These are phyloP conservation scores for Coccyzus lansbergi DNA, from an alignment of 2,797 vertebrate genomes.

Conservation along the genomic window DNA sequence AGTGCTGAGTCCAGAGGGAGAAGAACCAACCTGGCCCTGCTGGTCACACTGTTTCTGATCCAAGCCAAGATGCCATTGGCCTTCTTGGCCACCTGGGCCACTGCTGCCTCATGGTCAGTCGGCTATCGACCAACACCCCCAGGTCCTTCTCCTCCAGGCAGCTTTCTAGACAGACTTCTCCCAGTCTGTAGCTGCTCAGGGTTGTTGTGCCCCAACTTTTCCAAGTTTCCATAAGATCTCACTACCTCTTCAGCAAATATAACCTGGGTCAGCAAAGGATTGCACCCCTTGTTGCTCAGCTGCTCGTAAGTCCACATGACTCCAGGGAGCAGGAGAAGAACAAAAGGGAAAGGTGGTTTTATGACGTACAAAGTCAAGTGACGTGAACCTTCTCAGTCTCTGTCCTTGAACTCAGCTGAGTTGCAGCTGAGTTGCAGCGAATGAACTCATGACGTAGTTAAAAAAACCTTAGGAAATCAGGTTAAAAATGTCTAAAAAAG, in stretches of 20 bases:
- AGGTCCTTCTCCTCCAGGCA: too few relatives aligned
- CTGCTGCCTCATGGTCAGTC: too few relatives aligned
- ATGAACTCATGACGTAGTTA: not conserved
- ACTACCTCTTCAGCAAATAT: not conserved
- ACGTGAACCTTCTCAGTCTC: not conserved
- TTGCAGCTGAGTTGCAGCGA: not conserved
- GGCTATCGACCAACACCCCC: too few relatives aligned
- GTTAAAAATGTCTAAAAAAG: not conserved
- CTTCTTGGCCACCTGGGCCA: too few relatives aligned
- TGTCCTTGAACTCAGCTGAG: not conserved
- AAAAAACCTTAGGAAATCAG: not conserved
- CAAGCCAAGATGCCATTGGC: too few relatives aligned
- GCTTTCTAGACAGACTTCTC: too few relatives aligned
- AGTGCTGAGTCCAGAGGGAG: too few relatives aligned
- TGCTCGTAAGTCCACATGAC: not conserved
- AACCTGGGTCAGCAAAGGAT: not conserved
- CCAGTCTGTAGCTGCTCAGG: too few relatives aligned
- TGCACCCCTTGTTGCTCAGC: not conserved
- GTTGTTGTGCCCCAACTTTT: not conserved
- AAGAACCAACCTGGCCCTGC: too few relatives aligned
- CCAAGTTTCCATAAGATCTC: not conserved
- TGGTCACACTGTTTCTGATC: too few relatives aligned
- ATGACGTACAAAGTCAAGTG: not conserved
- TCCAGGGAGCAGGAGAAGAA: not conserved
- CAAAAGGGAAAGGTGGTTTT: not conserved